These are phyloP conservation scores for Megalops cyprinoides DNA, from an alignment of 2,797 vertebrate genomes.

Conservation along the genomic window DNA sequence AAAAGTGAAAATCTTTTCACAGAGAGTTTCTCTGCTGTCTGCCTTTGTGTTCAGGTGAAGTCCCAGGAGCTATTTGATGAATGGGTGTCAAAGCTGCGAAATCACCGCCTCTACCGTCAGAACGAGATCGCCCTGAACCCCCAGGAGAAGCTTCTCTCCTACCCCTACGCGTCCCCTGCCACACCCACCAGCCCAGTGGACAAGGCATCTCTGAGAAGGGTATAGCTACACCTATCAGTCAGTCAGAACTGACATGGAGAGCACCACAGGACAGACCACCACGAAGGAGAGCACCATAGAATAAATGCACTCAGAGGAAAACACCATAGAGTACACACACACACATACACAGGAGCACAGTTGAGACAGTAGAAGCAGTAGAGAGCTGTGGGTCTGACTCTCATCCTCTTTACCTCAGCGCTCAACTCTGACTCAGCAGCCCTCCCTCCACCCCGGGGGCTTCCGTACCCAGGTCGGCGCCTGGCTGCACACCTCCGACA, in stretches of 20 bases:
- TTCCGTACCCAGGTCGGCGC: slow-evolving; percentile 77
- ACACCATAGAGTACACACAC: no score
- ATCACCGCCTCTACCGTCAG: slow-evolving; percentile 92
- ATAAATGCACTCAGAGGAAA: no score
- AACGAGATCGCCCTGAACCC: slow-evolving; percentile 95
- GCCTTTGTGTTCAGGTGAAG: slow-evolving; percentile 78
- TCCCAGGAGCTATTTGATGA: slow-evolving; percentile 88
- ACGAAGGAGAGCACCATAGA: no score
- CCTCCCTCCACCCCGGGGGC: slow-evolving; percentile 73
- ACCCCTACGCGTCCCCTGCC: slow-evolving; percentile 65
- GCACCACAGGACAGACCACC: no score
- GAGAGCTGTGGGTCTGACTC: neutral
- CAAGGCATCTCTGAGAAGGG: slow-evolving; percentile 77
- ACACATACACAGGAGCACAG: no score
- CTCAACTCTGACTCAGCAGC: slow-evolving; percentile 82
- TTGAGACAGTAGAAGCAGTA: no score
- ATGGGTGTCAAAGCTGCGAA: slow-evolving; percentile 92
- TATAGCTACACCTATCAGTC: no score
- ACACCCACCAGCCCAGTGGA: slow-evolving; percentile 71
- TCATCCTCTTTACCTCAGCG: slow-evolving; percentile 60
- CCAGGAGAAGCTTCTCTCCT: slow-evolving; percentile 80
- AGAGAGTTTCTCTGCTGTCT: neutral
- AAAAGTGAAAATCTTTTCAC: neutral
- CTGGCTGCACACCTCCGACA: slow-evolving; percentile 88
- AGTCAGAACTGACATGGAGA: no score